Base-by-base conservation (phyloP, 2,797 vertebrate species). In the Parauchenoglanis ngamensis region DNA sequence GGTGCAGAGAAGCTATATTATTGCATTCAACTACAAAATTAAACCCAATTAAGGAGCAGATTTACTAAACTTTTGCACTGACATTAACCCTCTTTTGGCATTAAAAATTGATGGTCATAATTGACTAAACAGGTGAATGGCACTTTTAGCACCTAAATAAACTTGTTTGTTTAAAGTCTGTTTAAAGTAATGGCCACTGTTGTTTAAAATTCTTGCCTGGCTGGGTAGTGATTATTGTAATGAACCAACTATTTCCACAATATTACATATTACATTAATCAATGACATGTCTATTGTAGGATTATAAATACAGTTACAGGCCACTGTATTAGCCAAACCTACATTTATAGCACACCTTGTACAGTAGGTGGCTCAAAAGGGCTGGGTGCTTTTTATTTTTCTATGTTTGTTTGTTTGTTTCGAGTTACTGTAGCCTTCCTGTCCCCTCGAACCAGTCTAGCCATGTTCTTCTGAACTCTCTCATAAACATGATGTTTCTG, bases 1-100 rank as follows among this genome's bases (percentile, higher is more conserved):
- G 28, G 10, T 68, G 25, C 28, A 57, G 10, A 83, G 77, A 82
- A 87, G 70, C 61, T 54, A 54, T 76, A 83, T 83, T 85, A 59
- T 72, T 85, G 46, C 75, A 86, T 21, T 76, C 73, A 35, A 44
- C 54, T 73, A 76, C 77, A 61, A 61, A 85, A 49, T 67, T 0
- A 88, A 88, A 80, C 78, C 80, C 21, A 35, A 77, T 35, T 78
- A 52, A 57, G 7, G 17, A 19, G 40, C 54, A 70, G 31, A 54
- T 72, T 10, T 72, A 68, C 6, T 35, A 72, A 40, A 44, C 8
- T 23, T 44, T 23, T 72, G 68, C 35, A 44, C 2, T 75, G 23
- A 49, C 72, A n/a, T 75, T 25, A n/a, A n/a, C 23, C 72, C 46
- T 46, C 12, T 52, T 52, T 3, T 28, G 25, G 6, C 10, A 73